Evolutionary conservation across 2,113 vertebrate species (phyloP).

Genomic region (Leucoraja erinaceus): DNA sequence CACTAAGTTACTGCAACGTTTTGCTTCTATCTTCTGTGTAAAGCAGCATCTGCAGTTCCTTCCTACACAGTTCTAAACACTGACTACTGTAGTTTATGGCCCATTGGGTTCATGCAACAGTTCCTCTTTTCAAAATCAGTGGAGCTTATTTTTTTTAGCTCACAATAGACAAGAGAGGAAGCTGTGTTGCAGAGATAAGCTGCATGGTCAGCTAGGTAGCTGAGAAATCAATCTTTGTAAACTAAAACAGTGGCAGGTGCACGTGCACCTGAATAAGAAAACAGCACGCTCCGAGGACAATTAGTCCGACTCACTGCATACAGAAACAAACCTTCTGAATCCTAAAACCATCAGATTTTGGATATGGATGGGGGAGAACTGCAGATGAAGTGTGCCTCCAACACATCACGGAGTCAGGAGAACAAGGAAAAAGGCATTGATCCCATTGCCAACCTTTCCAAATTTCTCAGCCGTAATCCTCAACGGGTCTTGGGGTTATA

Average conservation of each 20-base stretch:
- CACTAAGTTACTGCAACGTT: too few relatives aligned
- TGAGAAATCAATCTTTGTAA: background rate
- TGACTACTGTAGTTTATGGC: background rate
- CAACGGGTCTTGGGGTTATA: background rate
- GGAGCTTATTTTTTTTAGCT: constrained; percentile 23
- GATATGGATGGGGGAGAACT: background rate
- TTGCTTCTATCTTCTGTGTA: too few relatives aligned
- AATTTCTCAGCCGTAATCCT: background rate
- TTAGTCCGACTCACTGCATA: background rate
- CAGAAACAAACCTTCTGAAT: background rate
- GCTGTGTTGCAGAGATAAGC: constrained; percentile 5
- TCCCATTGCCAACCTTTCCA: background rate
- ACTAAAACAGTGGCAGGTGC: background rate
- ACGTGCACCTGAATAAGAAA: background rate
- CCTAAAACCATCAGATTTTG: background rate
- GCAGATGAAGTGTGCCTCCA: background rate
- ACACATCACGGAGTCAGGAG: background rate
- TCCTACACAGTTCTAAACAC: too few relatives aligned
- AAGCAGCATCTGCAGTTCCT: too few relatives aligned
- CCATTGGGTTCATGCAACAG: constrained; percentile 1
- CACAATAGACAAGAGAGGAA: background rate
- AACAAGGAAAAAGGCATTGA: background rate
- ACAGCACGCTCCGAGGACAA: background rate
- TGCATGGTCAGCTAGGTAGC: background rate
- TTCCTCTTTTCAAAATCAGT: constrained; percentile 17